Evolutionary conservation across 2,113 vertebrate genomes (phyloP).

Genomic region (Rhinogobius similis): DNA sequence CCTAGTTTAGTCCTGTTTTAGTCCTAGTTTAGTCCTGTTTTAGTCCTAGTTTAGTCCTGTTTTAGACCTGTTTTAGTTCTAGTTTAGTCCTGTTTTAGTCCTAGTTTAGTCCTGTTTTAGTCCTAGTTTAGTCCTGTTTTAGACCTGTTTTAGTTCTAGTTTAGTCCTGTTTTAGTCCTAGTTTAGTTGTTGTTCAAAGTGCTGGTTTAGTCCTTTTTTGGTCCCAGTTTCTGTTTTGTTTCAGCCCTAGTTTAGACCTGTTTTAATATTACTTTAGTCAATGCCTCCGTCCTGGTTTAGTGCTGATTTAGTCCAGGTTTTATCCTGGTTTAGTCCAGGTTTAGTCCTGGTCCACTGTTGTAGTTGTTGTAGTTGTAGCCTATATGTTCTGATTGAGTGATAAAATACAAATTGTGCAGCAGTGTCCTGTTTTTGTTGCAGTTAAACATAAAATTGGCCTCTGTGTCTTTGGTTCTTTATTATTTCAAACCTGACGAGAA

Average conservation of each 20-base stretch:
- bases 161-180: background rate
- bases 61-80: no score
- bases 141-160: background rate
- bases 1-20: background rate
- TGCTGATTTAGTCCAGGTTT: background rate
- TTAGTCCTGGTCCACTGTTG: constrained; percentile 30
- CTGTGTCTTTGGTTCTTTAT: no score
- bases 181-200: no score
- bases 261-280: no score
- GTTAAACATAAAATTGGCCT: no score
- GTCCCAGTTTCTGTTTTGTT: background rate
- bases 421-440: no score
- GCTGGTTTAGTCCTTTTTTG: background rate
- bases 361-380: no score
- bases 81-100: background rate
- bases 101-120: background rate
- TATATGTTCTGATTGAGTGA: no score
- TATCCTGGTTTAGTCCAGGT: background rate
- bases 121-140: background rate
- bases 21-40: background rate
- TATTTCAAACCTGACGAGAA: no score
- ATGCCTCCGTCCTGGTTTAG: background rate
- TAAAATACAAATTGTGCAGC: no score
- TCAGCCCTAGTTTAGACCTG: no score
- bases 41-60: background rate